Percentiles rank a stretch among this genome's conserved stretches.
Evolutionary conservation across 2,797 vertebrate genomes (phyloP).

Genomic region (Micromesistius poutassou): DNA sequence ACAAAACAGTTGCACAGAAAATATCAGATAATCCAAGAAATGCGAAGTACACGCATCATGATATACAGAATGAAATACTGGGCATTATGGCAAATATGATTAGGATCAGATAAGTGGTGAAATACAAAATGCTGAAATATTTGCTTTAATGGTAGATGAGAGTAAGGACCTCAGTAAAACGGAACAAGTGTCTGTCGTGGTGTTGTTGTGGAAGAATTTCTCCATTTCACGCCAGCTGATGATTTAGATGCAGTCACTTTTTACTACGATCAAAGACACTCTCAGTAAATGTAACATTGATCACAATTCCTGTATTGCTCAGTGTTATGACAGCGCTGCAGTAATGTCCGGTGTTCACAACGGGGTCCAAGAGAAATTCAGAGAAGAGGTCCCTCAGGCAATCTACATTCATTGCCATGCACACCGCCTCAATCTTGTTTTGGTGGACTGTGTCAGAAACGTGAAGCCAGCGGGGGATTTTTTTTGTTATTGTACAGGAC

Average conservation of each 20-base stretch:
- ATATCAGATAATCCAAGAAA: conserved; percentile 11
- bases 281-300: no score
- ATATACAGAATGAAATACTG: conserved; percentile 15
- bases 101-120: conserved; percentile 13
- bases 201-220: conserved; percentile 18
- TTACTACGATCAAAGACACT: not conserved
- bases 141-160: conserved; percentile 17
- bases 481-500: no score
- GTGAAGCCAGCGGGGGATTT: not conserved
- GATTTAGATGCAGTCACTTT: not conserved
- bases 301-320: no score
- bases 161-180: conserved; percentile 24
- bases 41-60: conserved; percentile 18
- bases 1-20: conserved; percentile 17
- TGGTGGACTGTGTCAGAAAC: not conserved
- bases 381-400: not conserved
- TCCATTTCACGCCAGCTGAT: conserved; percentile 11
- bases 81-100: conserved; percentile 19
- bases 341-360: not conserved
- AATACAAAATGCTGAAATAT: not conserved
- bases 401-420: not conserved
- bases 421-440: not conserved
- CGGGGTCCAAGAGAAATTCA: not conserved
- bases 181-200: conserved; percentile 16
- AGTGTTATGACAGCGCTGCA: not conserved